Base-by-base conservation (phyloP, 1,140 invertebrate species). In the Wiebesia pumilae region DNA sequence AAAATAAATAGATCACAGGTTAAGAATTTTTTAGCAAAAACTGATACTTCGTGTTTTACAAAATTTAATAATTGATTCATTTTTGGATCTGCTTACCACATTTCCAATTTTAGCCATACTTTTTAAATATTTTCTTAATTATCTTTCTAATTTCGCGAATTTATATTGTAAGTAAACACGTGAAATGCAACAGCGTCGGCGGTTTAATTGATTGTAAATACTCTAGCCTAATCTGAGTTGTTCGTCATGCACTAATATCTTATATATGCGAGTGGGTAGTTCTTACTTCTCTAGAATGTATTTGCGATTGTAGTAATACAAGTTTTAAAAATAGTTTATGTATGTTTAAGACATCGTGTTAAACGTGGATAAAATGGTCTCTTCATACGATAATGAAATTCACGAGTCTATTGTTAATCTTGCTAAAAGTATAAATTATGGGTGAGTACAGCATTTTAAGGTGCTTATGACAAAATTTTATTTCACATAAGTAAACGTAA, bases 341-440 rank as follows among this genome's bases (percentile, higher is more conserved):
- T 62, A 27, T 62, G 1, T 27, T 62, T 27, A 75, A 75, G 3
- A 35, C 33, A 3, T 10, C 2, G 77, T 16, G 27, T 62, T 73
- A 85, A 73, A 81, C 27, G 84, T 47, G 10, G 40, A 30, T 51
- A 79, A 89, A 87, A 92, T 93, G 90, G 58, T 89, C 24, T 78
- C 40, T 58, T 73, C 47, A 38, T 10, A 62, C 3, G 69, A 84
- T 0, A 71, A 90, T 58, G 85, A 89, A 40, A 87, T 92, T 47
- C 88, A 92, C n/a, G 73, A 89, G 65, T 88, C 83, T 38, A 89
- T 92, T 24, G 79, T 91, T 51, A 88, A 91, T 83, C 89, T 94
- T 69, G 90, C 91, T 38, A 90, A 91, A 65, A 89, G 90, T 35
- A 92, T 94, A 84, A 91, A 91, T 87, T 91, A 93, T 88, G 90